Evolutionary conservation across 2,797 vertebrate species (phyloP), one percentile per base, ranked within the genome.

Genomic region (Muscicapa comitata): DNA sequence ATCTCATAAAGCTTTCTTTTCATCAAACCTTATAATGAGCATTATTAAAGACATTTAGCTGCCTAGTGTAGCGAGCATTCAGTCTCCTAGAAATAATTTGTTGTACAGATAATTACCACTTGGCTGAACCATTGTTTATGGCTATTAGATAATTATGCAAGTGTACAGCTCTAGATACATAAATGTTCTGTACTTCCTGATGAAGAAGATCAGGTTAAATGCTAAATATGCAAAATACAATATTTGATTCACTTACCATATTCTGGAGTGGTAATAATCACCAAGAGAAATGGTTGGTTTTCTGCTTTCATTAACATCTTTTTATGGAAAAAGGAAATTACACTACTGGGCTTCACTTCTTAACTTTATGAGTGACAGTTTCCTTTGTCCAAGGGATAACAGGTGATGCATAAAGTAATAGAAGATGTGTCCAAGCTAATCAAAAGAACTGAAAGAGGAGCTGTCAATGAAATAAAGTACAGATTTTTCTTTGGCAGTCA

Each of bases 31-130:
- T 91, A 55, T 24, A 1, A 3, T 75, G 59, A 86, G 33, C 29
- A 50, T 91, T 86, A 90, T 67, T 85, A 82, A 93, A 72, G 63
- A 74, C 19, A 68, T 94, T 91, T 81, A 68, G 48, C 50, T 88
- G 70, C 51, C 77, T 81, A 61, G 17, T 57, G n/a, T 12, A 82
- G 45, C 0, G 12, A 93, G 72, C 12, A 89, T 74, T 66, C 55
- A 65, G 59, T 48, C 78, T 71, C 61, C 55, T 71, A 87, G 94
- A 96, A 92, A 67, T 84, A 92, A 87, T 89, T 94, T 95, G 38
- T 73, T 94, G 18, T 72, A 55, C 53, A 66, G 59, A 81, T 78
- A 91, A 95, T 95, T 94, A 45, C 57, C 61, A 88, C 59, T 94
- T 94, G 85, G 45, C 21, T 90, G 87, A 94, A 89, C n/a, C 18